A percentile compares a stretch with the other conserved stretches of the same genome.
Conservation (phyloP, 1,140 invertebrate genomes). For the Macrostomum lignano region DNA sequence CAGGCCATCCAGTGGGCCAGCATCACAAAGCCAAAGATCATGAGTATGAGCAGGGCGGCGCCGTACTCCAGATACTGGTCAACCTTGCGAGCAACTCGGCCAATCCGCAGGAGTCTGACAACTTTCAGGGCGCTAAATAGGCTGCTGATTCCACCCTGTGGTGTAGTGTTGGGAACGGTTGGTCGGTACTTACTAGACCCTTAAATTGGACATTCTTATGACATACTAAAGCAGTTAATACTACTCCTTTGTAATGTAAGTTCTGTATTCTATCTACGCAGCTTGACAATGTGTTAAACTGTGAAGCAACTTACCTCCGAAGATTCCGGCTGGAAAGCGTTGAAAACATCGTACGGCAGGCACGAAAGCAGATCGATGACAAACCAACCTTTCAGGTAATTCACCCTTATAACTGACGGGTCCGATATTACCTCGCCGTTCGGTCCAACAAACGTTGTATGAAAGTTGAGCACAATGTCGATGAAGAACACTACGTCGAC, state of each 20-base stretch:
- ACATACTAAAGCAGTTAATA: no score
- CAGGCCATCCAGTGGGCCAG: conserved; percentile 46
- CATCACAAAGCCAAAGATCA: conserved; percentile 36
- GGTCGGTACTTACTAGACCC: no score
- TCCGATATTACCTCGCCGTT: conserved; percentile 45
- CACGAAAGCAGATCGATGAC: conserved; percentile 93
- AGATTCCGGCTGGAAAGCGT: conserved; percentile 57
- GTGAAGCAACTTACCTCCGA: no score
- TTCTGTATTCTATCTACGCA: no score
- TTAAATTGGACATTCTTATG: no score
- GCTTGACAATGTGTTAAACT: no score
- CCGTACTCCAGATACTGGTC: conserved; percentile 98
- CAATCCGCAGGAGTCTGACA: conserved; percentile 67
- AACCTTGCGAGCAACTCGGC: conserved; percentile 81
- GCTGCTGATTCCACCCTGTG: conserved; percentile 73
- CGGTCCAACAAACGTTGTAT: conserved; percentile 94
- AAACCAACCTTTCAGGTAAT: conserved; percentile 98
- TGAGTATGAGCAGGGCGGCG: conserved; percentile 83
- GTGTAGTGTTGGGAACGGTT: no score
- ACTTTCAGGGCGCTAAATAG: conserved; percentile 96
- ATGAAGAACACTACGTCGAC: conserved; percentile 99
- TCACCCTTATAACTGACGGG: conserved; percentile 40
- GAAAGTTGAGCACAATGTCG: conserved; percentile 98
- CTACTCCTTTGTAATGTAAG: no score
- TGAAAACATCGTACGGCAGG: conserved; percentile 97